These are phyloP conservation scores for Platysteira castanea DNA, from an alignment of 2,113 vertebrate species.

Conservation along the genomic window DNA sequence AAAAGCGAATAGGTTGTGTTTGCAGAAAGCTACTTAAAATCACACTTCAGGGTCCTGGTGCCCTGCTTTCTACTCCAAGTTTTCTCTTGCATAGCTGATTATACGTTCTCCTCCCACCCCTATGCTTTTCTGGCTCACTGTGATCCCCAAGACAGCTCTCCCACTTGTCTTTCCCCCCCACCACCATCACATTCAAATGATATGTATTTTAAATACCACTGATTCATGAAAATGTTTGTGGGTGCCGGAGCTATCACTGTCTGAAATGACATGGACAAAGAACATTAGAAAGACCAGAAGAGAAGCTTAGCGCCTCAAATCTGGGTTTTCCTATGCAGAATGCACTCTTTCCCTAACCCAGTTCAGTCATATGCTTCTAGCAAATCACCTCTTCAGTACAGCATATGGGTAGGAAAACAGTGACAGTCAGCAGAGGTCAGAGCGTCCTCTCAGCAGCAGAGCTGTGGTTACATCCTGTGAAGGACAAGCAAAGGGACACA, in stretches of 20 bases:
- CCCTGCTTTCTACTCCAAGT: background rate
- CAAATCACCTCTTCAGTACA: background rate
- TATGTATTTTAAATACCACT: background rate
- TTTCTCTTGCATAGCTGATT: background rate
- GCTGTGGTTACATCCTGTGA: background rate
- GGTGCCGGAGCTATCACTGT: background rate
- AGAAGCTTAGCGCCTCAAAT: background rate
- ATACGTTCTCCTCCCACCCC: background rate
- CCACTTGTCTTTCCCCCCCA: background rate
- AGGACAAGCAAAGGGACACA: background rate
- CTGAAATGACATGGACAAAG: background rate
- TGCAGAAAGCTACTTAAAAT: background rate
- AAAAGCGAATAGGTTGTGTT: background rate
- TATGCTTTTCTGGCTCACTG: background rate
- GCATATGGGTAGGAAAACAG: background rate
- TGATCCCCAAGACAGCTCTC: background rate
- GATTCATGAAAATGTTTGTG: background rate
- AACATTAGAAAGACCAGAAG: background rate
- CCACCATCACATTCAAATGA: background rate
- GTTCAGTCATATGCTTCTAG: background rate
- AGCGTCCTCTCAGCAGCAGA: background rate
- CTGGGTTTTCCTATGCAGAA: background rate
- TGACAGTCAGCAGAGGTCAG: background rate
- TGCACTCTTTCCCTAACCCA: background rate
- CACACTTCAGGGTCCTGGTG: background rate